These are phyloP conservation scores for Achroia grisella DNA, from an alignment of 1,140 invertebrate species.

Conservation along the genomic window DNA sequence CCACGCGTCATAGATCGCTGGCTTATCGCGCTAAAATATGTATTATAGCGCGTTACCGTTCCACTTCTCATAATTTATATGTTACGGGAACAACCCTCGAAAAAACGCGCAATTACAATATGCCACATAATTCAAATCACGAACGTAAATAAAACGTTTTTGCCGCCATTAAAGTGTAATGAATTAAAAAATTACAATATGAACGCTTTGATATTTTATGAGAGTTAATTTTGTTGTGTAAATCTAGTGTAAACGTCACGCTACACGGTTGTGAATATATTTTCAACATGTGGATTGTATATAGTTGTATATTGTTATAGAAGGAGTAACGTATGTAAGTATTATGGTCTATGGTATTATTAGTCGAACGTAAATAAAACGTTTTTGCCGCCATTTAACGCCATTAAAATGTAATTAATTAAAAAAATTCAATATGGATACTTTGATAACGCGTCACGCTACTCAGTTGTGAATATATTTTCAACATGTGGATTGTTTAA, in stretches of 20 bases:
- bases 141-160: constrained; percentile 49
- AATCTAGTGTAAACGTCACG: constrained; percentile 24
- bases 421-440: constrained; percentile 23
- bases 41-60: too few species aligned
- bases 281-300: too few species aligned
- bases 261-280: not conserved
- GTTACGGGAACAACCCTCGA: not conserved
- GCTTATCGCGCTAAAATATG: too few species aligned
- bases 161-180: constrained; percentile 41
- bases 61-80: too few species aligned
- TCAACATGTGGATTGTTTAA: too few species aligned
- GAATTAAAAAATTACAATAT: constrained; percentile 35
- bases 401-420: constrained; percentile 49
- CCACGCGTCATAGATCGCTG: too few species aligned
- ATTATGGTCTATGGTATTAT: too few species aligned
- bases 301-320: too few species aligned
- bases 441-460: constrained; percentile 19
- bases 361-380: constrained; percentile 47
- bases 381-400: constrained; percentile 40
- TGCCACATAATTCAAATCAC: constrained; percentile 38
- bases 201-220: constrained; percentile 14
- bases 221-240: constrained; percentile 19
- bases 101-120: constrained; percentile 4
- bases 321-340: too few species aligned
- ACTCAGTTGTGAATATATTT: not conserved